Base-by-base conservation (phyloP, 2,888 invertebrate genomes). In the Stenotaenia linearis region DNA sequence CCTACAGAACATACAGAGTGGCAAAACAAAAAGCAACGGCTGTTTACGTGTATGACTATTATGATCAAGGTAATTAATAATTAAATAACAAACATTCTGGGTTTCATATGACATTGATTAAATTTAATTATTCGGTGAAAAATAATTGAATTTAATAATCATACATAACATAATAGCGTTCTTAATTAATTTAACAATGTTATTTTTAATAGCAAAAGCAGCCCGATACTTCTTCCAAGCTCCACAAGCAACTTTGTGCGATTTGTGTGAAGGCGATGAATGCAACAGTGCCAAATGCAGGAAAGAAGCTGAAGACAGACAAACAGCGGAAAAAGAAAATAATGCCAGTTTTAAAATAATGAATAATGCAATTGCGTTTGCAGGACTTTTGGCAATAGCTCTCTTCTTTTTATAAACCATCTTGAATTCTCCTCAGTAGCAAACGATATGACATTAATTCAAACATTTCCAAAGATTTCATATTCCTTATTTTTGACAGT, bases 1-100 rank as follows among this genome's bases (percentile, higher is more conserved):
- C 94, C 7, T 92, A 92, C 83, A 90, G 94, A 83, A 92, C 92
- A 0, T 91, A 94, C 85, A 92, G 93, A 84, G 93, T 95, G 12
- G 94, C 95, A 3, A 90, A 92, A 78, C 95, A 96, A 84, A 93
- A 93, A 81, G 93, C 96, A 9, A 95, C 93, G 28, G 91, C 93
- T 83, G 94, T 96, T 81, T 90, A 91, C 61, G 90, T 97, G 61
- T 92, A 92, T 83, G 97, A 98, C 85, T 94, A 97, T 83, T 97
- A 96, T 84, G 96, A 97, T 86, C 93, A 92, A 81, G 92, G 96
- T 95, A 56, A 56, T 56, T n/a, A n/a, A n/a, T n/a, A n/a, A n/a
- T n/a, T n/a, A n/a, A n/a, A n/a, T n/a, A n/a, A n/a, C n/a, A n/a
- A n/a, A n/a, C n/a, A n/a, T n/a, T n/a, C n/a, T n/a, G n/a, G n/a